Evolutionary conservation across 30 jellyfish, hydroid and myxozoan species (phyloP).

Genomic region (Aurelia sp.): DNA sequence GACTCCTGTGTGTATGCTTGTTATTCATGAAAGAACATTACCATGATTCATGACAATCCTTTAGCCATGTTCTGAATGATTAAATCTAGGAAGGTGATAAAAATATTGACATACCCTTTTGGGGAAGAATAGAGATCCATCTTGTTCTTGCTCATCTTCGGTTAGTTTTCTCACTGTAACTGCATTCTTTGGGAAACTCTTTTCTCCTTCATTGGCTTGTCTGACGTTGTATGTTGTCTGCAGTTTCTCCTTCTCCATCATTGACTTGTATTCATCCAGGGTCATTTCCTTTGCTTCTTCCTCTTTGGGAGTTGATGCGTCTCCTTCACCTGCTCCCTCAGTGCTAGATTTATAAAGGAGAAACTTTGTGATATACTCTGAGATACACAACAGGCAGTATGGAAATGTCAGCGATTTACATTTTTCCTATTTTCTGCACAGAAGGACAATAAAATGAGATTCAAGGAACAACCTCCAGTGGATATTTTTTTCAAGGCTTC

Average conservation of each 20-base stretch:
- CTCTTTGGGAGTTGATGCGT: slow-evolving; percentile 33
- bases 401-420: too few relatives aligned
- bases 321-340: slow-evolving; percentile 27
- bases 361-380: too few relatives aligned
- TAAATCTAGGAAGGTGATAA: background rate
- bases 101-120: slow-evolving; percentile 62
- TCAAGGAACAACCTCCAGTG: too few relatives aligned
- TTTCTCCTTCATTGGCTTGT: slow-evolving; percentile 95
- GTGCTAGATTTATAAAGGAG: background rate
- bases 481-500: too few relatives aligned
- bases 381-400: too few relatives aligned
- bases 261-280: slow-evolving; percentile 79
- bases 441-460: too few relatives aligned
- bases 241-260: slow-evolving; percentile 61
- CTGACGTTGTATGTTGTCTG: slow-evolving; percentile 73
- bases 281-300: slow-evolving; percentile 79
- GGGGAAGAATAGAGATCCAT: slow-evolving; percentile 90
- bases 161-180: slow-evolving; percentile 71
- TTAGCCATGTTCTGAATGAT: background rate
- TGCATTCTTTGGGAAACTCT: slow-evolving; percentile 59
- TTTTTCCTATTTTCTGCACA: too few relatives aligned
- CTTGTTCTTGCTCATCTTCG: slow-evolving; percentile 85
- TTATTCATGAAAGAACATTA: too few relatives aligned
- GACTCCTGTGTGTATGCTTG: too few relatives aligned
- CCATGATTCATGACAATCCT: too few relatives aligned